These are phyloP conservation scores for Matsumurasca onukii DNA, from an alignment of 1,140 invertebrate species.

Conservation along the genomic window DNA sequence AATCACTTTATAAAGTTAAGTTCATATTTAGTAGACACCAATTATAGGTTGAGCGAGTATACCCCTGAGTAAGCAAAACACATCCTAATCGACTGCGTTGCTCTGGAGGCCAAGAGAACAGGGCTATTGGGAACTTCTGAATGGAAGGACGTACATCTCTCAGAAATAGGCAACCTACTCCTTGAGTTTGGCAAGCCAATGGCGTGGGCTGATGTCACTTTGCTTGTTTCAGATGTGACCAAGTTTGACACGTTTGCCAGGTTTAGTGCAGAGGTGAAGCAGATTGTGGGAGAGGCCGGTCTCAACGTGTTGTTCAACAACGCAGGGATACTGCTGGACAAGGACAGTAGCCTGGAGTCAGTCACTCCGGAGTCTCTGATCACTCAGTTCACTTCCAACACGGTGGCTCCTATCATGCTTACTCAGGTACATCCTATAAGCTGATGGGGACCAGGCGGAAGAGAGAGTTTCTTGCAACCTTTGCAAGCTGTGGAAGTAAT, in stretches of 20 bases:
- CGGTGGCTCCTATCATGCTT: slow-evolving; percentile 78
- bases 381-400: slow-evolving; percentile 71
- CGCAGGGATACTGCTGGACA: slow-evolving; percentile 68
- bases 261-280: slow-evolving; percentile 56
- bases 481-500: too few relatives aligned
- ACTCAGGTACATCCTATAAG: slow-evolving; percentile 61
- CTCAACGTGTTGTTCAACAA: slow-evolving; percentile 86
- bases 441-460: too few relatives aligned
- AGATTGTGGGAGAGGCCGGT: slow-evolving; percentile 63
- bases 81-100: too few relatives aligned
- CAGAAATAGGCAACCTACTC: too few relatives aligned
- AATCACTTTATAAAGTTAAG: neutral
- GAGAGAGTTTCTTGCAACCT: too few relatives aligned
- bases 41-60: neutral
- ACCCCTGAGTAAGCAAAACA: neutral
- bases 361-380: slow-evolving; percentile 69
- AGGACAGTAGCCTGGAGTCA: slow-evolving; percentile 66
- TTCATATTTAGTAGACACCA: neutral
- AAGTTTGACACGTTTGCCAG: slow-evolving; percentile 61
- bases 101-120: too few relatives aligned
- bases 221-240: slow-evolving; percentile 68
- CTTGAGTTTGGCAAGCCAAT: too few relatives aligned
- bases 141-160: too few relatives aligned
- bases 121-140: neutral
- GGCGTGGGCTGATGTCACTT: too few relatives aligned